Evolutionary conservation across 2,888 invertebrate species (phyloP), one percentile per base, ranked within the genome.

Genomic region (Bibio marci): DNA sequence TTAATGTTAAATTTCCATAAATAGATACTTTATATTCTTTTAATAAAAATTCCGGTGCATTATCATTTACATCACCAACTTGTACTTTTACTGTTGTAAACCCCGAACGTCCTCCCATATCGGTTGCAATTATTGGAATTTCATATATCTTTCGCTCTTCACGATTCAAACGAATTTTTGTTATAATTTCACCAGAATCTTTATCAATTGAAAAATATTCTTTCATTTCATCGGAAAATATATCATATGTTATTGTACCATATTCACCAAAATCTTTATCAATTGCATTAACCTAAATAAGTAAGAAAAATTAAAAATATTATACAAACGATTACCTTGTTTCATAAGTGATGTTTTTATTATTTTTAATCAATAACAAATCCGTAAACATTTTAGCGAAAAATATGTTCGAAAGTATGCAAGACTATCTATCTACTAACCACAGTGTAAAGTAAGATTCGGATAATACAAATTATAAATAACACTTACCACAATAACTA

Each of bases 251-350:
- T 13, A 94, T 59, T 30, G 64, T 57, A 3, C 80, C 79, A 56
- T 73, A 82, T 42, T 77, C 76, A 6, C 86, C 88, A 45, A 77
- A 73, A 62, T 92, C 88, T 30, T 73, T 69, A 57, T 94, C 94
- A 36, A 65, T 69, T 12, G 94, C 94, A 43, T 76, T 72, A 4
- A 88, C 75, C 59, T 71, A 48, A 8, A 22, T 22, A 44, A 48
- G 31, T n/a, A 41, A 37, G n/a, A 12, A 10, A 35, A 35, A n/a
- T 34, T 5, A n/a, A n/a, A 11, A 28, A 28, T n/a, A 30, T 30
- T 30, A 13, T n/a, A n/a, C n/a, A n/a, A n/a, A n/a, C n/a, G n/a
- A n/a, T n/a, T n/a, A n/a, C n/a, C n/a, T n/a, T n/a, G n/a, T n/a
- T n/a, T n/a, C n/a, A n/a, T n/a, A n/a, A n/a, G n/a, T n/a, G n/a